Percentiles rank a stretch among this genome's conserved stretches.
Conservation (phyloP, 2,113 vertebrate species). For the Lophius piscatorius region DNA sequence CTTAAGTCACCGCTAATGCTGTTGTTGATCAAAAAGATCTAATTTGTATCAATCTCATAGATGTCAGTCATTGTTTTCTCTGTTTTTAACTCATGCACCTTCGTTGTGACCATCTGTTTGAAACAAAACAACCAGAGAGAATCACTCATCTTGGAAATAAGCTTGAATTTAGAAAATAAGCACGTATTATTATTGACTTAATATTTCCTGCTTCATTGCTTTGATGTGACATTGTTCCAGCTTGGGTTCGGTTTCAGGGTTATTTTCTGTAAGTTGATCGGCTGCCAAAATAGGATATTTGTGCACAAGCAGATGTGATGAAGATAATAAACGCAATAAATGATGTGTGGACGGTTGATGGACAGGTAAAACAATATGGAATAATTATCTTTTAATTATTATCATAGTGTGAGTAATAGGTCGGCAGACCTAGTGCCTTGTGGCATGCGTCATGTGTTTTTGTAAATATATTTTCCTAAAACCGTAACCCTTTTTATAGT, state of each 20-base stretch:
- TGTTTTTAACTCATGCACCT: too few species aligned
- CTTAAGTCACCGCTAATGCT: too few species aligned
- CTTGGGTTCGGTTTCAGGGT: constrained; percentile 18
- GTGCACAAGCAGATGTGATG: constrained; percentile 3
- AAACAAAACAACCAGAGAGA: not conserved
- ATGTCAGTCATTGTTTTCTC: too few species aligned
- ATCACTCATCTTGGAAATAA: not conserved
- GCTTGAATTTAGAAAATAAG: not conserved
- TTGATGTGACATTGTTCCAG: constrained; percentile 25
- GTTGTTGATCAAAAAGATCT: too few species aligned
- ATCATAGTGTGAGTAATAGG: constrained; percentile 4
- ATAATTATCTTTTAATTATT: not conserved
- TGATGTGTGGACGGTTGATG: constrained; percentile 2
- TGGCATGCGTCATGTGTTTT: not conserved
- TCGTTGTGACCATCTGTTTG: too few species aligned
- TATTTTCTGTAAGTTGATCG: constrained; percentile 15
- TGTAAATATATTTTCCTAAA: not conserved
- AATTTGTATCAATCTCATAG: too few species aligned
- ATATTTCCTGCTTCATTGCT: constrained; percentile 21
- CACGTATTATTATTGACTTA: constrained; percentile 18
- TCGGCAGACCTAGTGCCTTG: too few species aligned
- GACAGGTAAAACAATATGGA: not conserved
- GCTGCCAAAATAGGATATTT: constrained; percentile 3
- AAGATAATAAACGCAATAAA: not conserved
- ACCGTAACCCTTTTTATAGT: not conserved